Evolutionary conservation across 92 coral and sea anemone genomes (phyloP), one percentile per base, ranked within the genome.

Genomic region (Blastomussa wellsi): DNA sequence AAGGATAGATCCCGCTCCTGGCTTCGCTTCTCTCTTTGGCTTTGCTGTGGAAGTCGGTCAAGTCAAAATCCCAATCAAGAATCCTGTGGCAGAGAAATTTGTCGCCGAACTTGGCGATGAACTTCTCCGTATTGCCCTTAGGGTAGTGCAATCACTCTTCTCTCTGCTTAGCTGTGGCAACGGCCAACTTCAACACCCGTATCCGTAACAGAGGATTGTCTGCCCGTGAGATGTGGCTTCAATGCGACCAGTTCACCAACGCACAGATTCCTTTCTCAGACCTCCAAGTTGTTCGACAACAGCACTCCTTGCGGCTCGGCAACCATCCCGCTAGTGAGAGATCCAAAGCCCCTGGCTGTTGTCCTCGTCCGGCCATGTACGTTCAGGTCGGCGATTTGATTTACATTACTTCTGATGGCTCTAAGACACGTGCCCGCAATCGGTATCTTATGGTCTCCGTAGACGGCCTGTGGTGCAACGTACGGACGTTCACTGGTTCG

Each of bases 131-230:
- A 73, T 73, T 38, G 79, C 28, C 80, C 85, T 1, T 36, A 65
- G 28, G 85, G 85, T 69, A 87, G 90, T 8, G n/a, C n/a, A n/a
- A n/a, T n/a, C n/a, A n/a, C n/a, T n/a, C n/a, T n/a, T n/a, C n/a
- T n/a, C n/a, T n/a, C n/a, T n/a, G n/a, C n/a, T n/a, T n/a, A n/a
- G n/a, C n/a, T n/a, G n/a, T n/a, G n/a, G n/a, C n/a, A n/a, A n/a
- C n/a, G n/a, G n/a, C n/a, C n/a, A n/a, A n/a, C n/a, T n/a, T n/a
- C n/a, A n/a, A n/a, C n/a, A n/a, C n/a, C 26, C 39, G 86, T 20
- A 89, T 89, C 67, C 83, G 82, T 22, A 52, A 87, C 74, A 66
- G 86, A 41, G 92, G 86, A 10, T 81, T 84, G 55, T 85, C 89
- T 29, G 36, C 83, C 7, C 76, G 89, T 14, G 82, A 89, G 60